Percentiles rank a stretch among this genome's conserved stretches.
These are phyloP conservation scores for Lonchura striata DNA, from an alignment of 2,113 vertebrate species.

Conservation along the genomic window DNA sequence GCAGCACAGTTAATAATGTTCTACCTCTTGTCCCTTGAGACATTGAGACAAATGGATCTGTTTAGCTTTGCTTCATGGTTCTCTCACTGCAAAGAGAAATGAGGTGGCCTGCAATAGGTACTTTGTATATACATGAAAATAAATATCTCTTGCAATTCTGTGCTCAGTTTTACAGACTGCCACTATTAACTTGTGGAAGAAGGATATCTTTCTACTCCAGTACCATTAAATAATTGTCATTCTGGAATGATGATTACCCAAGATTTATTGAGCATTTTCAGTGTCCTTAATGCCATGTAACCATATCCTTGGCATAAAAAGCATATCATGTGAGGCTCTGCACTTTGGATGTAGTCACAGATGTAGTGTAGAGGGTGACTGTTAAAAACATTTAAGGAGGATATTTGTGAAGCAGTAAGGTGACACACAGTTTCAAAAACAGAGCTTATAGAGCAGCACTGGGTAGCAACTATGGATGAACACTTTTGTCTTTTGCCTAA, in stretches of 20 bases:
- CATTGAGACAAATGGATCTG: background rate
- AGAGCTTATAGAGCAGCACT: background rate
- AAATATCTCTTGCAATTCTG: background rate
- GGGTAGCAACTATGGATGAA: background rate
- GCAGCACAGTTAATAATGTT: background rate
- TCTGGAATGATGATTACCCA: background rate
- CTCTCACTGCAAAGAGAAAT: background rate
- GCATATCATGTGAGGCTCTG: background rate
- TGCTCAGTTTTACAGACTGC: background rate
- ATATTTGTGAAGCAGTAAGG: background rate
- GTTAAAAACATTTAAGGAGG: background rate
- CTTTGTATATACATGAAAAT: background rate
- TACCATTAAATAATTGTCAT: background rate
- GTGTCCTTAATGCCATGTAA: background rate
- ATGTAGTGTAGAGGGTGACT: background rate
- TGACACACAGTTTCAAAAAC: background rate
- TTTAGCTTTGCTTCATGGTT: background rate
- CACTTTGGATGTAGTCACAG: background rate
- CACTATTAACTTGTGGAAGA: background rate
- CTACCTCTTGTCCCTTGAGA: background rate
- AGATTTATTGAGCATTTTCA: slow-evolving; percentile 2
- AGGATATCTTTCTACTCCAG: background rate
- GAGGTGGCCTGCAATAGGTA: background rate
- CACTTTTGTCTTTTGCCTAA: background rate
- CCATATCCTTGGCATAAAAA: background rate